Base-by-base conservation (phyloP, 1,140 invertebrate species). In the Philotrypesis tridentata region DNA sequence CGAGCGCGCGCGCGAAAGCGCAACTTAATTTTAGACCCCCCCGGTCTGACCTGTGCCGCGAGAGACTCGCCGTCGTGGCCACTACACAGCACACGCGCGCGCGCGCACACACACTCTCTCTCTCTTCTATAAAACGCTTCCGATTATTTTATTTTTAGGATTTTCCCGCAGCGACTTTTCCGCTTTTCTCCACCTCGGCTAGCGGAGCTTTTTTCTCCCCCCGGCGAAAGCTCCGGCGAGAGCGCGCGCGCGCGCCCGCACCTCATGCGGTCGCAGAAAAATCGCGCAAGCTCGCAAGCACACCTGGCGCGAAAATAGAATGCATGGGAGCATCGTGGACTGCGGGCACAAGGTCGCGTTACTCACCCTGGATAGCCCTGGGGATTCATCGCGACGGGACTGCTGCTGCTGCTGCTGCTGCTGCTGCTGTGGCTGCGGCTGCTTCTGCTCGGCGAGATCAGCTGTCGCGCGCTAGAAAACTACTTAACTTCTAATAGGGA, bases 111-210 rank as follows among this genome's bases (percentile, higher is more conserved):
- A 5, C 33, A 5, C 40, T 79, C 78, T 67, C 31, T 48, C 75
- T 67, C 60, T 67, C 63, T 29, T 0, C 27, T 88, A 55, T 89
- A 88, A 91, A 91, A 91, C 88, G 86, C 89, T 89, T 89, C 86
- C 88, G 89, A 91, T 91, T 90, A 91, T 88, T 89, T 91, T 91
- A 91, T 91, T 91, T 91, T 90, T 91, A 91, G 89, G 86, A 88
- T 84, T 87, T 87, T 85, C 82, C 82, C 83, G 23, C 9, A 5
- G 61, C 61, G 61, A 65, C 23, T 65, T 65, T 27, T 29, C 25
- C 61, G 27, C 23, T 8, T 40, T n/a, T 25, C 17, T 61, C 17
- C 61, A 5, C 48, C 2, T 23, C 11, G 37, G n/a, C n/a, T n/a
- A 11, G 6, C n/a, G n/a, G 21, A n/a, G 37, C 31, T 37, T 31